Conservation (phyloP, 2,113 vertebrate species). For the Tachysurus vachellii region DNA sequence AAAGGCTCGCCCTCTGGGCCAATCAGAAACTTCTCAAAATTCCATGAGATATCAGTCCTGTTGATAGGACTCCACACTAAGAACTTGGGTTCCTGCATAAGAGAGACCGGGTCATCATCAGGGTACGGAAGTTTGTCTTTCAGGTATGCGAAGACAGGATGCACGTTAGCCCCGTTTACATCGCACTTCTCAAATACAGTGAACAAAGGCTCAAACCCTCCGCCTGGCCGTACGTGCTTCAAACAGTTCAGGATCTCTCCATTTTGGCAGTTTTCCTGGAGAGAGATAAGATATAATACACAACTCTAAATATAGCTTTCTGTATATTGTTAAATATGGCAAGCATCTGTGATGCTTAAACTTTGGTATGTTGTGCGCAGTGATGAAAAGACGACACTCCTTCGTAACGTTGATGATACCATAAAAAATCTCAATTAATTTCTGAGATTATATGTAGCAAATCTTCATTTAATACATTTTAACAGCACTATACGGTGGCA, state of each 20-base stretch:
- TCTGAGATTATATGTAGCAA: neutral
- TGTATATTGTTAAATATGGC: neutral
- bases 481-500: neutral
- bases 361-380: neutral
- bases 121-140: slow-evolving; percentile 92
- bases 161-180: slow-evolving; percentile 87
- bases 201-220: slow-evolving; percentile 86
- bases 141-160: slow-evolving; percentile 92
- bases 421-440: neutral
- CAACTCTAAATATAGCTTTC: neutral
- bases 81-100: slow-evolving; percentile 85
- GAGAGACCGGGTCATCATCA: slow-evolving; percentile 76
- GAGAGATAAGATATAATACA: slow-evolving; percentile 14
- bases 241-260: slow-evolving; percentile 88
- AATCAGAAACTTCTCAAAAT: slow-evolving; percentile 97
- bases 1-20: slow-evolving; percentile 95
- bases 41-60: slow-evolving; percentile 91
- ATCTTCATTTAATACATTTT: neutral
- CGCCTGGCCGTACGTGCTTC: slow-evolving; percentile 87
- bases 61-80: slow-evolving; percentile 87
- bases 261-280: slow-evolving; percentile 89
- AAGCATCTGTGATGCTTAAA: neutral
- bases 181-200: slow-evolving; percentile 90
- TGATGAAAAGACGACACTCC: neutral
- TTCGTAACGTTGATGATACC: neutral